Evolutionary conservation across 1,140 invertebrate genomes (phyloP).

Genomic region (Centruroides sculpturatus): DNA sequence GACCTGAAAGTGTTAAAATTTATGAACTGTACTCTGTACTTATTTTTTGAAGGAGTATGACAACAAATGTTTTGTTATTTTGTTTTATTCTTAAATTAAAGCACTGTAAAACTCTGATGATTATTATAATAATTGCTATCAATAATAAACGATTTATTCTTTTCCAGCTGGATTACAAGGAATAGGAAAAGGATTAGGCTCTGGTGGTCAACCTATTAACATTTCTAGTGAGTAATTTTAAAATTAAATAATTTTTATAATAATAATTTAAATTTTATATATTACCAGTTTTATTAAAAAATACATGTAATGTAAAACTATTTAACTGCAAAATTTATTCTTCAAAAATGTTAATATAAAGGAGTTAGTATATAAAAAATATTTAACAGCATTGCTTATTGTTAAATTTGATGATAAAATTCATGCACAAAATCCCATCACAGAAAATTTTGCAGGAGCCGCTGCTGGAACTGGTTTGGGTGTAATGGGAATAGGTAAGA

Average conservation of each 20-base stretch:
- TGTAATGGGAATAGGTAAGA: too few species aligned
- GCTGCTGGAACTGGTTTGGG: too few species aligned
- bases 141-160: neutral
- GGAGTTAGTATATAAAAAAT: neutral
- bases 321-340: neutral
- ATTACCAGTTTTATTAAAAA: neutral
- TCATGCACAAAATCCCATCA: too few species aligned
- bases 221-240: conserved; percentile 8
- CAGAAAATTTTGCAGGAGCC: too few species aligned
- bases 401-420: neutral
- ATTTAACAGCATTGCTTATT: conserved; percentile 3
- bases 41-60: too few species aligned
- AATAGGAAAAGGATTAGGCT: conserved; percentile 22
- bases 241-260: neutral
- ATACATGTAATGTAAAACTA: neutral
- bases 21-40: too few species aligned
- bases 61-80: too few species aligned
- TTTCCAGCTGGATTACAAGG: conserved; percentile 18
- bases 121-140: too few species aligned
- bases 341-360: neutral
- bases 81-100: too few species aligned
- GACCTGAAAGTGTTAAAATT: too few species aligned
- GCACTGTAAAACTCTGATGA: too few species aligned
- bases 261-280: neutral
- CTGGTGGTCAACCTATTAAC: conserved; percentile 21